phyloP scores from a whole-genome alignment of 2,113 vertebrate species.

The Caretta caretta region DNA sequence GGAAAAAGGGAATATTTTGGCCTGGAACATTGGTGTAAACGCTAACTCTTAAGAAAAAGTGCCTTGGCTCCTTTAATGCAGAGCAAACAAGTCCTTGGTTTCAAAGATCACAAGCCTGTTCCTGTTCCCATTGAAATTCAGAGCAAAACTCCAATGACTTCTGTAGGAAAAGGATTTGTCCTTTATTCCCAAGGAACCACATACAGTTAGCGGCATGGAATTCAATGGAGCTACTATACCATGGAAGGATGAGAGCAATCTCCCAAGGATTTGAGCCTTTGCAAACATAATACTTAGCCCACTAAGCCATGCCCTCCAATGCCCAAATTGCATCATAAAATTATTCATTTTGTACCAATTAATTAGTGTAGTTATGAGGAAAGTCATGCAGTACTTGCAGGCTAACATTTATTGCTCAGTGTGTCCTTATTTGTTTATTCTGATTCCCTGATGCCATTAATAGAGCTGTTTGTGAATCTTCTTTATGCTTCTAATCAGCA shows the following conservation, averaged over 20 bases:
- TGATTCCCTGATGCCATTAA: conserved; percentile 74
- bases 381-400: conserved; percentile 64
- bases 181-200: background rate
- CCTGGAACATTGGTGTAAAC: background rate
- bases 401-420: conserved; percentile 70
- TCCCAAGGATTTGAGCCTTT: conserved; percentile 53
- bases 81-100: background rate
- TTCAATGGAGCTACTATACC: conserved; percentile 41
- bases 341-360: conserved; percentile 74
- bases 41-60: background rate
- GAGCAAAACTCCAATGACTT: background rate
- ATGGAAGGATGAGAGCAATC: conserved; percentile 60
- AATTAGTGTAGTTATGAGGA: conserved; percentile 77
- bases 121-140: conserved; percentile 10
- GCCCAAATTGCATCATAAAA: conserved; percentile 59
- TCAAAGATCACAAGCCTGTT: background rate
- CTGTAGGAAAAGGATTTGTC: fast-evolving
- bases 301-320: conserved; percentile 59
- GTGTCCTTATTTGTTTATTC: conserved; percentile 73
- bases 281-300: conserved; percentile 52
- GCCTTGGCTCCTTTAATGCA: background rate
- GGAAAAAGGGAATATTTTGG: background rate
- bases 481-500: conserved; percentile 60
- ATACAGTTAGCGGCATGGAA: conserved; percentile 38
- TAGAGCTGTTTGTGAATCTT: conserved; percentile 71